Evolutionary conservation across 2,888 invertebrate genomes (phyloP), one percentile per base, ranked within the genome.

Genomic region (Phengaris arion): DNA sequence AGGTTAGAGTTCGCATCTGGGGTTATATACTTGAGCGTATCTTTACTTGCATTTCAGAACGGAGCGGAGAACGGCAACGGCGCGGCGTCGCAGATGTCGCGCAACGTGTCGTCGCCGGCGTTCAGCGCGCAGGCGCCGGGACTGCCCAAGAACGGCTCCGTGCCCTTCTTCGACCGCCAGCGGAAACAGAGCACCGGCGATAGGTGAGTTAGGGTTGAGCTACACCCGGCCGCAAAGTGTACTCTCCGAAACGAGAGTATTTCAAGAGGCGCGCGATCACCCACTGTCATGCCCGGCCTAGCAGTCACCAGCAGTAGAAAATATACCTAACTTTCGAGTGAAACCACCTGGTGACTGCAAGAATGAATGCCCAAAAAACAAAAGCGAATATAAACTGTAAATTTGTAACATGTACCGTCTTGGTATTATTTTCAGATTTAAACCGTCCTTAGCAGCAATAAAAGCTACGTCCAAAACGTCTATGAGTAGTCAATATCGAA

Each of bases 31-130:
- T 35, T 35, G 35, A 35, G 35, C 35, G 35, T 35, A 35, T 35
- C 35, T 35, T 2, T 35, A 35, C 35, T 35, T 35, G 35, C 35
- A 35, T 35, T 35, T 35, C 83, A 93, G 89, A 83, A 82, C 74
- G 35, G 35, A 15, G 64, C 64, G 0, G 92, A 91, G 77, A 92
- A 86, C 79, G 86, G 85, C 75, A 57, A 15, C 55, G 75, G 68
- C 54, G n/a, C 52, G 46, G 45, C 74, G 1, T 35, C 48, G 45
- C 87, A 86, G 51, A 95, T 98, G 86, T 96, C 97, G 0, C 95
- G 98, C 79, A 98, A 98, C 90, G 97, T 97, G 79, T 97, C 97
- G 12, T 98, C 98, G 79, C 97, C 98, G 0, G 97, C 97, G 13
- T 97, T 97, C 87, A 96, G 96, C 45, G 95, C 96, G 9, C 95